These are phyloP conservation scores for Podotricha telesiphe DNA, from an alignment of 2,888 invertebrate species.

Conservation along the genomic window DNA sequence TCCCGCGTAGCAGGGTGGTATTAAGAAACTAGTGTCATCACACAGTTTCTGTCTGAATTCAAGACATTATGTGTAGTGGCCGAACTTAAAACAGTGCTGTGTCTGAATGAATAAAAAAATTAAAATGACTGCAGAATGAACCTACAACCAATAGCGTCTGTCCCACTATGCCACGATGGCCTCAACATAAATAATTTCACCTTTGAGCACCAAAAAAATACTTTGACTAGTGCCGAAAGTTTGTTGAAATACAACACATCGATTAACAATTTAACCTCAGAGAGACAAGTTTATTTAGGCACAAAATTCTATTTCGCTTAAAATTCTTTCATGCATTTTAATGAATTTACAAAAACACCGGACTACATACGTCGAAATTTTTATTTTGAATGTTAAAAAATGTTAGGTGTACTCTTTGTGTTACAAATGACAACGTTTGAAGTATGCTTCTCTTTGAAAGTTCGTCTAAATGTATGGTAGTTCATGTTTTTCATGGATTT, in stretches of 20 bases:
- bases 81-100: too few relatives aligned
- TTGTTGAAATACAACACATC: not conserved
- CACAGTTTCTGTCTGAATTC: too few relatives aligned
- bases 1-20: too few relatives aligned
- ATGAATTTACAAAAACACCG: slow-evolving; percentile 58
- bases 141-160: too few relatives aligned
- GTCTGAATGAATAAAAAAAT: too few relatives aligned
- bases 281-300: slow-evolving; percentile 42
- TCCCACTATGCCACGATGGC: too few relatives aligned
- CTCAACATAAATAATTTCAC: too few relatives aligned
- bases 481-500: slow-evolving; percentile 25
- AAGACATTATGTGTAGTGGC: too few relatives aligned
- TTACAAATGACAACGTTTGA: slow-evolving; percentile 41
- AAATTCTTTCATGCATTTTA: slow-evolving; percentile 72
- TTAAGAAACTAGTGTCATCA: too few relatives aligned
- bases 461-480: slow-evolving; percentile 36
- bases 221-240: too few relatives aligned
- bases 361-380: slow-evolving; percentile 42
- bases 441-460: slow-evolving; percentile 37
- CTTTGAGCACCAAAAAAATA: too few relatives aligned
- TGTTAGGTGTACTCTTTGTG: slow-evolving; percentile 42
- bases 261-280: slow-evolving; percentile 5
- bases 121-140: too few relatives aligned
- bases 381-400: slow-evolving; percentile 44
- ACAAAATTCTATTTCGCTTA: slow-evolving; percentile 46